Percentiles rank a stretch among this genome's conserved stretches.
phyloP scores from a whole-genome alignment of 2,113 vertebrate genomes.

The Tautogolabrus adspersus region DNA sequence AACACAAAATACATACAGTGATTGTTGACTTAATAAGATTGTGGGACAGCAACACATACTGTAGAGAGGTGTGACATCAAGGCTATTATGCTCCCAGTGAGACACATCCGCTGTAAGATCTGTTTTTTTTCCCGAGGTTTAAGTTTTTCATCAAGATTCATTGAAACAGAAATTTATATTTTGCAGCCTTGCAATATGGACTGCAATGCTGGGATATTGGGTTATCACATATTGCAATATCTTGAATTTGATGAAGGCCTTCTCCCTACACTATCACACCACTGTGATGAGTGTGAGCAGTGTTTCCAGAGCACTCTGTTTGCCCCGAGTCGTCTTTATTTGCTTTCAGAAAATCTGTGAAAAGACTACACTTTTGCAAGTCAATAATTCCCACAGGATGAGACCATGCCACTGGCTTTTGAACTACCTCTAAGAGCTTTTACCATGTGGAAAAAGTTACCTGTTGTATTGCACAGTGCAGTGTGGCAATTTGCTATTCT shows the following conservation, averaged over 20 bases:
- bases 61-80: neutral
- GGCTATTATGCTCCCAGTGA: neutral
- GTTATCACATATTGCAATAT: neutral
- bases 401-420: neutral
- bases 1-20: neutral
- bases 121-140: neutral
- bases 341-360: neutral
- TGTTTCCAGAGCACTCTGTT: neutral
- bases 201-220: neutral
- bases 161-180: conserved; percentile 9
- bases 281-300: neutral
- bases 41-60: neutral
- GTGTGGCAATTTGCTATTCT: neutral
- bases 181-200: neutral
- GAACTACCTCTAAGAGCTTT: neutral
- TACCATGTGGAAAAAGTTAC: neutral
- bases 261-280: neutral
- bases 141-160: neutral
- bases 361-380: neutral
- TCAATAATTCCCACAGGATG: conserved; percentile 7
- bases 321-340: neutral
- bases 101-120: neutral
- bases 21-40: neutral
- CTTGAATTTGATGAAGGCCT: neutral
- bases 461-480: neutral